A percentile compares a stretch with the other conserved stretches of the same genome.
Evolutionary conservation across 2,797 vertebrate genomes (phyloP).

Genomic region (Hephaestus fuliginosus): DNA sequence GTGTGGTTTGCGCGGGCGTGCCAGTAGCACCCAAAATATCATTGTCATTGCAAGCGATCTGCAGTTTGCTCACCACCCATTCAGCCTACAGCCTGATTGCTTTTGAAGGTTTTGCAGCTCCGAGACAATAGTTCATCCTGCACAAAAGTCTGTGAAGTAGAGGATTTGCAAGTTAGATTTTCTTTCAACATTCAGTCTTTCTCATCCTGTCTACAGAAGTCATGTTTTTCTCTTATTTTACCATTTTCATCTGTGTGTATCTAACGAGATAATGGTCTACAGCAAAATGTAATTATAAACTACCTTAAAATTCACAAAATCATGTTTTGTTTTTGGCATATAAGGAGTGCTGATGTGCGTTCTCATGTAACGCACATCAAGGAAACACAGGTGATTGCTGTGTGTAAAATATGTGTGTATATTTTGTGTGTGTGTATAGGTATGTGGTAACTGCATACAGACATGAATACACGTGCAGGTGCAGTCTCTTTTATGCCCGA

Average conservation of each 20-base stretch:
- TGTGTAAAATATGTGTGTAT: not conserved
- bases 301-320: no score
- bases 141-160: not conserved
- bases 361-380: no score
- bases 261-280: not conserved
- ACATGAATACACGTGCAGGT: not conserved
- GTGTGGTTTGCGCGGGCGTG: conserved; percentile 5
- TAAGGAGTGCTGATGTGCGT: no score
- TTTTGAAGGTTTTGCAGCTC: conserved; percentile 19
- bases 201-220: not conserved
- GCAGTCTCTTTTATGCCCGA: not conserved
- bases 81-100: conserved; percentile 8
- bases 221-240: not conserved
- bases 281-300: not conserved
- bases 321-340: not conserved
- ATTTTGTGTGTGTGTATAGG: not conserved
- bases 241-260: not conserved
- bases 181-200: not conserved
- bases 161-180: conserved; percentile 3
- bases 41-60: conserved; percentile 15
- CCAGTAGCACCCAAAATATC: not conserved
- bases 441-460: not conserved
- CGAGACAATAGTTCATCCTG: not conserved
- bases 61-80: conserved; percentile 2
- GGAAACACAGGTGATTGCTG: no score